These are phyloP conservation scores for Nomada fucata DNA, from an alignment of 2,888 invertebrate species.

Conservation along the genomic window DNA sequence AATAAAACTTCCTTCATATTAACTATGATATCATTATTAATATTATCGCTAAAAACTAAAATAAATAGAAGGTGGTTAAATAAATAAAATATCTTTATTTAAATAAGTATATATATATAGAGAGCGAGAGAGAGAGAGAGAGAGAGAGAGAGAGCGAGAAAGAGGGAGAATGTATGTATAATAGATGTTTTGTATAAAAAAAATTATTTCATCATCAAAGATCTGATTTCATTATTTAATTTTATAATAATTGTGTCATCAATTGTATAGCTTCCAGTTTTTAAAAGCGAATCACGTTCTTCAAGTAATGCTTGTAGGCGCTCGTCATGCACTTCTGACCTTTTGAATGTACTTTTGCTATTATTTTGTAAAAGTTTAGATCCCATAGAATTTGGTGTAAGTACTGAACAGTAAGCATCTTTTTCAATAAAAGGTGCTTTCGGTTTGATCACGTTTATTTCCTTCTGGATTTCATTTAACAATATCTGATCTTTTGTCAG, in stretches of 20 bases:
- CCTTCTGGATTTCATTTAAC: constrained; percentile 78
- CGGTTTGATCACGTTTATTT: constrained; percentile 78
- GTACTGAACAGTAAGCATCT: constrained; percentile 55
- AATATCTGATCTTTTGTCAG: constrained; percentile 78
- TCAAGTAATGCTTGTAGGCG: constrained; percentile 84
- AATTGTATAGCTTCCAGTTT: constrained; percentile 84
- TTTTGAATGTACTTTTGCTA: constrained; percentile 55
- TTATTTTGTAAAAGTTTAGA: constrained; percentile 63
- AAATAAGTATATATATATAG: constrained; percentile 34
- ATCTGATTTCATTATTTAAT: constrained; percentile 86
- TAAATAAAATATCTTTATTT: constrained; percentile 51
- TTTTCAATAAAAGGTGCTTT: constrained; percentile 60
- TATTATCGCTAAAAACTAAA: neutral
- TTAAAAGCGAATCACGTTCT: constrained; percentile 85
- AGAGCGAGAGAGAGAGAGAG: neutral
- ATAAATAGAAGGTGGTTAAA: constrained; percentile 1
- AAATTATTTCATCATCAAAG: constrained; percentile 83
- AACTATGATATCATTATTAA: constrained; percentile 20
- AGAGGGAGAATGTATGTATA: neutral
- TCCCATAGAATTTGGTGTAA: constrained; percentile 58
- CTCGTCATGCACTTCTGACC: constrained; percentile 84
- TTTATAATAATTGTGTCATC: constrained; percentile 85
- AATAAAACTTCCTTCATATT: constrained; percentile 5
- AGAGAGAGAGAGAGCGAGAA: too few species aligned
- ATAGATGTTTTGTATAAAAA: constrained; percentile 22